Evolutionary conservation across 2,797 vertebrate species (phyloP).

Genomic region (Mormyrus proboscirostris): DNA sequence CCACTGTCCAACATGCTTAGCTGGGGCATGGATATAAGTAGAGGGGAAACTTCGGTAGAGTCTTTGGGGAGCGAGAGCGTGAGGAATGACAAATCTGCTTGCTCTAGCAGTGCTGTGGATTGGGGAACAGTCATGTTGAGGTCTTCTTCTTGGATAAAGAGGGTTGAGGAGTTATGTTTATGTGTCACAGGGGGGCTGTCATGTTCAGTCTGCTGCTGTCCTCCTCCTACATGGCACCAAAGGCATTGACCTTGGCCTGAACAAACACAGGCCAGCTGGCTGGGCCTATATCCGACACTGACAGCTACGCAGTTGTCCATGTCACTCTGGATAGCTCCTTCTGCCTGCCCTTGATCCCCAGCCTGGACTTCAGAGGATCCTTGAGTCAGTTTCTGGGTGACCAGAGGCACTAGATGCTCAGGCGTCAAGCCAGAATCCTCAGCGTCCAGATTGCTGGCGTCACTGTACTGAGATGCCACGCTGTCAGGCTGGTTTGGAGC

Average conservation of each 20-base stretch:
- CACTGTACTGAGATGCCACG: constrained; percentile 38
- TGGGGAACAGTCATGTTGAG: constrained; percentile 32
- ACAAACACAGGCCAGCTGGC: constrained; percentile 49
- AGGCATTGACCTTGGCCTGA: constrained; percentile 52
- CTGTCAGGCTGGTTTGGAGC: constrained; percentile 43
- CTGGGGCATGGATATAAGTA: constrained; percentile 41
- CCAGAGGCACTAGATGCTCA: constrained; percentile 42
- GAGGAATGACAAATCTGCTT: constrained; percentile 28
- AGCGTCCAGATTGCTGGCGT: constrained; percentile 37
- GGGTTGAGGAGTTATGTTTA: constrained; percentile 11
- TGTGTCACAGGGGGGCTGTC: neutral
- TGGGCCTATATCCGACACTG: constrained; percentile 51
- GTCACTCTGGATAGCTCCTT: constrained; percentile 15
- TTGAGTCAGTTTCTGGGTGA: constrained; percentile 36
- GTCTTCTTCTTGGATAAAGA: constrained; percentile 30
- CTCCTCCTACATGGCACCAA: constrained; percentile 52
- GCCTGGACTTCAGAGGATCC: constrained; percentile 32
- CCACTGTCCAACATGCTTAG: constrained; percentile 30
- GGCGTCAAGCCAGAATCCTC: constrained; percentile 31
- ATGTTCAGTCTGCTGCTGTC: neutral
- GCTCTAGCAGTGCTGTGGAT: constrained; percentile 31
- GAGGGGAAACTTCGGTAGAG: constrained; percentile 38
- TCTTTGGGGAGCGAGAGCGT: constrained; percentile 24
- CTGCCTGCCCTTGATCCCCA: constrained; percentile 10
- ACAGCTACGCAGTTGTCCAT: constrained; percentile 36